A percentile compares a stretch with the other conserved stretches of the same genome.
Conservation (phyloP, 2,113 vertebrate genomes). For the Micronycteris hirsuta region DNA sequence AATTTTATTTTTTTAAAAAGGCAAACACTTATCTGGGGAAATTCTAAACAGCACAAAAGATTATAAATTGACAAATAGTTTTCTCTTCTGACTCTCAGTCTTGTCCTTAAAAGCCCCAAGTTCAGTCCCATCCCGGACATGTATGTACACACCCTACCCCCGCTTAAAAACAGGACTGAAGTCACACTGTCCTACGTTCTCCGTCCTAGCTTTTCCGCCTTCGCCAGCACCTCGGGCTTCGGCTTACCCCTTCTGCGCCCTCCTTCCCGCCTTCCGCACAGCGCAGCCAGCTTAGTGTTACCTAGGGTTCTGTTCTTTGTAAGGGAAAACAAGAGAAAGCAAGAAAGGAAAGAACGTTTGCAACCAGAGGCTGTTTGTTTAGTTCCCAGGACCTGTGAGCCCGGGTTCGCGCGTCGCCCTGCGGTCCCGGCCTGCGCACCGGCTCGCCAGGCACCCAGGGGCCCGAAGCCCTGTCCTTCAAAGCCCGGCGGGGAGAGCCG, state of each 20-base stretch:
- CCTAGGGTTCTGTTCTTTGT: background rate
- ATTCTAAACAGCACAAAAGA: background rate
- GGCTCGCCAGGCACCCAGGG: accelerated
- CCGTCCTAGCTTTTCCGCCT: accelerated
- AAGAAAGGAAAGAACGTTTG: background rate
- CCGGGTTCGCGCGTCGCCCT: accelerated
- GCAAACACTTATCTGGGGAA: background rate
- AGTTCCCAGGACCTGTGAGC: background rate
- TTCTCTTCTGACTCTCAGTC: background rate
- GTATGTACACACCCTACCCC: no score
- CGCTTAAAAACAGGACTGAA: background rate
- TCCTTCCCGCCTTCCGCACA: accelerated
- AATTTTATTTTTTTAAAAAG: background rate
- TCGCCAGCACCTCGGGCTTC: accelerated
- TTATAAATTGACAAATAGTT: background rate
- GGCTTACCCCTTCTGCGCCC: background rate
- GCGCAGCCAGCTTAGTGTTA: background rate
- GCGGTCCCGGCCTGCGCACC: accelerated
- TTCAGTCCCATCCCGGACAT: background rate
- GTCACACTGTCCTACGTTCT: background rate
- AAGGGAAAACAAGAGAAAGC: background rate
- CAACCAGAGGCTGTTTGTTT: background rate
- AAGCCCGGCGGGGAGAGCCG: background rate
- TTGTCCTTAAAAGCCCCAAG: background rate
- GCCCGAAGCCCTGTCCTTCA: background rate